These are phyloP conservation scores for Galerucella pusilla DNA, from an alignment of 2,888 invertebrate genomes.

Conservation along the genomic window DNA sequence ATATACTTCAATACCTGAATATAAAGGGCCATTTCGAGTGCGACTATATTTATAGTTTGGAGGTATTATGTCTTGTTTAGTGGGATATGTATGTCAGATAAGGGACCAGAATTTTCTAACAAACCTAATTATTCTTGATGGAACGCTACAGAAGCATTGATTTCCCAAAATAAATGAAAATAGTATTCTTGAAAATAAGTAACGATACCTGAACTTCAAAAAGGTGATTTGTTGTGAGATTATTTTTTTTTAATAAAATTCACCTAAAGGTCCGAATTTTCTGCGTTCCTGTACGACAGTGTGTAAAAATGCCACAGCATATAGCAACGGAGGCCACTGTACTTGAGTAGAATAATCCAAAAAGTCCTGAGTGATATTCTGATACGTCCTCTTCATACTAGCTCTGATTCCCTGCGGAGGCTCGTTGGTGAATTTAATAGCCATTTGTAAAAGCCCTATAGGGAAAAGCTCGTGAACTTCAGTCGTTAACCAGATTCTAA, in stretches of 20 bases:
- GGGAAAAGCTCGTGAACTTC: conserved; percentile 95
- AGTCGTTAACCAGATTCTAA: conserved; percentile 91
- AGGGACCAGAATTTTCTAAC: too few relatives aligned
- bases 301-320: conserved; percentile 94
- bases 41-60: too few relatives aligned
- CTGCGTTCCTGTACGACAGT: conserved; percentile 95
- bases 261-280: conserved; percentile 89
- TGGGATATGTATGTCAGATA: too few relatives aligned
- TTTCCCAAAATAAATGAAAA: too few relatives aligned
- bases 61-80: too few relatives aligned
- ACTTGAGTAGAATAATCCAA: conserved; percentile 90
- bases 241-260: not conserved
- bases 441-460: conserved; percentile 85
- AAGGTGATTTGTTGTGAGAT: too few relatives aligned
- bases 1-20: too few relatives aligned
- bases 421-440: conserved; percentile 97
- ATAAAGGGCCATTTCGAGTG: too few relatives aligned
- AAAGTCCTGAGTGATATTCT: conserved; percentile 88
- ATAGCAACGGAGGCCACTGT: conserved; percentile 94
- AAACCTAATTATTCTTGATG: too few relatives aligned
- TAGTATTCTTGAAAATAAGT: too few relatives aligned
- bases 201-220: too few relatives aligned
- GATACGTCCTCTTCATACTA: conserved; percentile 94
- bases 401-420: conserved; percentile 95
- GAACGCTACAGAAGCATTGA: too few relatives aligned